These are phyloP conservation scores for Henicopernis longicauda DNA, from an alignment of 2,113 vertebrate genomes.

Conservation along the genomic window DNA sequence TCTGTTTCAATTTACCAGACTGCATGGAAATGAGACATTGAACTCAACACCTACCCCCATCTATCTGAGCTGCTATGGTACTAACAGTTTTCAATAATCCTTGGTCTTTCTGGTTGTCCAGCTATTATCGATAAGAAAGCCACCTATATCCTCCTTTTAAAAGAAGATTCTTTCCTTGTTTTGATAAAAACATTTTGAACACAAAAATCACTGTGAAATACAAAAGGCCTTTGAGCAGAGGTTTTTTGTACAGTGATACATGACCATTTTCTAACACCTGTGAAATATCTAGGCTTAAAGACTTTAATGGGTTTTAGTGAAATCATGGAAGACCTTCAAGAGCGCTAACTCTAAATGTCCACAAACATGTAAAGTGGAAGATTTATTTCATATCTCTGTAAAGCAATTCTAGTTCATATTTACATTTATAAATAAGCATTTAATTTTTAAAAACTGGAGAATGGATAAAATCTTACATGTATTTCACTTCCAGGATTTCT, in stretches of 20 bases:
- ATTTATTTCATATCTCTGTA: background rate
- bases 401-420: background rate
- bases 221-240: background rate
- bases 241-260: background rate
- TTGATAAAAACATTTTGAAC: background rate
- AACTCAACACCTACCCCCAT: background rate
- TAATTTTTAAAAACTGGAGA: background rate
- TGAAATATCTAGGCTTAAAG: background rate
- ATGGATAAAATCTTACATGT: background rate
- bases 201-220: background rate
- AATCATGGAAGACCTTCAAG: background rate
- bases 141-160: background rate
- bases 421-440: background rate
- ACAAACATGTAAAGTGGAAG: background rate
- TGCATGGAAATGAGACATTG: background rate
- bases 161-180: background rate
- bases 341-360: background rate
- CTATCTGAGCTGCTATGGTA: background rate
- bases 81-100: conserved; percentile 2
- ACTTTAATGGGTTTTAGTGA: background rate
- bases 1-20: conserved; percentile 4
- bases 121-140: background rate
- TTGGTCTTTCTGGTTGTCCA: background rate
- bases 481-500: background rate
- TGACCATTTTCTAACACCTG: background rate